These are phyloP conservation scores for Noctuana brunneofusca DNA, from an alignment of 2,888 invertebrate genomes.

Conservation along the genomic window DNA sequence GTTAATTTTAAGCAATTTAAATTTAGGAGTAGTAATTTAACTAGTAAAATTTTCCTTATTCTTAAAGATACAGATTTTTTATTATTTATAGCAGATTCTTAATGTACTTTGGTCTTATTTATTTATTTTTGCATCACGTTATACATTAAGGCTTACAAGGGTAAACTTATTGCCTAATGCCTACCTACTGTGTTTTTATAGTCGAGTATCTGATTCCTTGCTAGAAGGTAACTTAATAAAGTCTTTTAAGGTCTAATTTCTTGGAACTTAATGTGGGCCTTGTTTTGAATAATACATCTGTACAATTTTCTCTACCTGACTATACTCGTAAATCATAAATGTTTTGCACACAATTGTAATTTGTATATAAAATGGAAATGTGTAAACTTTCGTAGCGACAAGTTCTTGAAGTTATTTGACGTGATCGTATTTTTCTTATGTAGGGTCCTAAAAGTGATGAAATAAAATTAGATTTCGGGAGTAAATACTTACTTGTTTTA, in stretches of 20 bases:
- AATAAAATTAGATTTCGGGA: slow-evolving; percentile 71
- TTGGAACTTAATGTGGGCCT: not conserved
- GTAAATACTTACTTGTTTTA: slow-evolving; percentile 45
- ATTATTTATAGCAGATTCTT: no score
- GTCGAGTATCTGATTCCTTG: no score
- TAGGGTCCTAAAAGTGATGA: slow-evolving; percentile 70
- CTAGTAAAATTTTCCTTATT: no score
- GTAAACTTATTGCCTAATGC: no score
- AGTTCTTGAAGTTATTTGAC: slow-evolving; percentile 35
- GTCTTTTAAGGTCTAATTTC: not conserved
- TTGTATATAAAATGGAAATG: slow-evolving; percentile 23
- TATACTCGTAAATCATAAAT: not conserved
- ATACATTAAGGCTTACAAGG: no score
- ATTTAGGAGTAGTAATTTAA: no score
- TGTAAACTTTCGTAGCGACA: slow-evolving; percentile 28
- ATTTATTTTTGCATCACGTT: no score
- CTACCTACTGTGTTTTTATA: no score
- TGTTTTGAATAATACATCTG: not conserved
- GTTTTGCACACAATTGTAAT: slow-evolving; percentile 22
- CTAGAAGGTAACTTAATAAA: no score
- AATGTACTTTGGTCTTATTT: no score
- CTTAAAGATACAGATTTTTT: no score
- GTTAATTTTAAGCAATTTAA: no score
- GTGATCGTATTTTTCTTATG: slow-evolving; percentile 73
- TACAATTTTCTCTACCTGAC: not conserved